Conservation (phyloP, 2,797 vertebrate species). For the Parauchenoglanis punctatus region DNA sequence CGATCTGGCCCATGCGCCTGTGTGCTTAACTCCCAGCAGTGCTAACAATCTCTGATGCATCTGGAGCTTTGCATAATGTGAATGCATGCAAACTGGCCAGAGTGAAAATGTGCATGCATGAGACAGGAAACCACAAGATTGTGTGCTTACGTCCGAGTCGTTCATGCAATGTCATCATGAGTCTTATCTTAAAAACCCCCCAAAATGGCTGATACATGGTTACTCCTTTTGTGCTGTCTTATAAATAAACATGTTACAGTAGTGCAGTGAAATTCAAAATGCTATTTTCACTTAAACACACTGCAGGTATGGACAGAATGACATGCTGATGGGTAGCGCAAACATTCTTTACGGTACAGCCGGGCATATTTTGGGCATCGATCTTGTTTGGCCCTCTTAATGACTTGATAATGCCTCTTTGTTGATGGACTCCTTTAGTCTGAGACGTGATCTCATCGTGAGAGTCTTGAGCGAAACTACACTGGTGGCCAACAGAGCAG, state of each 20-base stretch:
- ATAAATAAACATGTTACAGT: not conserved
- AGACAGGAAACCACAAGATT: slow-evolving; percentile 70
- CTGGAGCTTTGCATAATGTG: slow-evolving; percentile 20
- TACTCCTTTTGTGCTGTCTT: not conserved
- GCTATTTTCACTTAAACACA: not conserved
- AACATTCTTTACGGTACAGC: slow-evolving; percentile 1
- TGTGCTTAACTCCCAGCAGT: not conserved
- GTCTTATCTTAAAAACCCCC: not conserved
- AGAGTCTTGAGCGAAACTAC: slow-evolving; percentile 72
- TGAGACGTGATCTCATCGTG: slow-evolving; percentile 82
- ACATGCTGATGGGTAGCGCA: slow-evolving; percentile 9
- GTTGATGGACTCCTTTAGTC: slow-evolving; percentile 72
- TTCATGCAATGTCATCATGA: not conserved
- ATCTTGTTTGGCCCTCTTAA: slow-evolving; percentile 73
- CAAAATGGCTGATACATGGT: not conserved
- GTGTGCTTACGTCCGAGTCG: slow-evolving; percentile 34
- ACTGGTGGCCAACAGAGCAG: slow-evolving; percentile 56
- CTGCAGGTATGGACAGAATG: not conserved
- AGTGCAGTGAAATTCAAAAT: not conserved
- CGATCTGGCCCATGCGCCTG: not conserved
- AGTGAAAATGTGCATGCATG: slow-evolving; percentile 47
- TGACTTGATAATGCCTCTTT: slow-evolving; percentile 73
- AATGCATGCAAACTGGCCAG: slow-evolving; percentile 30
- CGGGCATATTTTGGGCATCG: slow-evolving; percentile 52
- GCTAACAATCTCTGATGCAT: slow-evolving; percentile 25